Evolutionary conservation across 2,888 invertebrate species (phyloP), one percentile per base, ranked within the genome.

Genomic region (Lampropteryx suffumata): DNA sequence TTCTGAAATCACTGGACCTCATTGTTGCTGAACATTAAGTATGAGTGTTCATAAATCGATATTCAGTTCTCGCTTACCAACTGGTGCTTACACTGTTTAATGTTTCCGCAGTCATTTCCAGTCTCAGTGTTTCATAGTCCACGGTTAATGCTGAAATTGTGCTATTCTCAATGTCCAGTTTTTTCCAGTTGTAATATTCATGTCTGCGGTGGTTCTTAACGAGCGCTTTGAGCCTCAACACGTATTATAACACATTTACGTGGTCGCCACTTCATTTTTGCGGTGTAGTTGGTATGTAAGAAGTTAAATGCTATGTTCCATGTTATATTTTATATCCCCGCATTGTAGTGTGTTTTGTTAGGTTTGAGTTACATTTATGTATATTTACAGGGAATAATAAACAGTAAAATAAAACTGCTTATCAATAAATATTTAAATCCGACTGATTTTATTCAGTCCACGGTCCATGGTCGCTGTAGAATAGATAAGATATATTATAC

Each of bases 141-240:
- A 40, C 40, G 35, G 34, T 35, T 21, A 45, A 40, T 13, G 30
- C 34, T 35, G 14, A 44, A 47, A 43, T 43, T 46, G 44, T 56
- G 39, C 29, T 12, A 32, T 43, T 36, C 26, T 12, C 30, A 41
- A 30, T 36, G 46, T 40, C 17, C 34, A 26, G 27, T 47, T 39
- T 42, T 57, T 26, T 41, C 35, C 52, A 55, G 54, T 51, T 61
- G 59, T 54, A 62, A 67, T 59, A 60, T 61, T 58, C 60, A 63
- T 62, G 44, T 46, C 47, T 51, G 55, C 45, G 54, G 56, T 51
- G 24, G 24, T 24, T 56, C 52, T 58, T 67, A 67, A 67, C 65
- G 62, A 64, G 59, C 50, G 44, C 54, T 56, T 51, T 53, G 41
- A 55, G 49, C 43, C 14, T 27, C 36, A 39, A 43, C 50, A 45